Percentiles rank a stretch among this genome's conserved stretches.
phyloP scores from a whole-genome alignment of 2,113 vertebrate species.

The Gobiocypris rarus region DNA sequence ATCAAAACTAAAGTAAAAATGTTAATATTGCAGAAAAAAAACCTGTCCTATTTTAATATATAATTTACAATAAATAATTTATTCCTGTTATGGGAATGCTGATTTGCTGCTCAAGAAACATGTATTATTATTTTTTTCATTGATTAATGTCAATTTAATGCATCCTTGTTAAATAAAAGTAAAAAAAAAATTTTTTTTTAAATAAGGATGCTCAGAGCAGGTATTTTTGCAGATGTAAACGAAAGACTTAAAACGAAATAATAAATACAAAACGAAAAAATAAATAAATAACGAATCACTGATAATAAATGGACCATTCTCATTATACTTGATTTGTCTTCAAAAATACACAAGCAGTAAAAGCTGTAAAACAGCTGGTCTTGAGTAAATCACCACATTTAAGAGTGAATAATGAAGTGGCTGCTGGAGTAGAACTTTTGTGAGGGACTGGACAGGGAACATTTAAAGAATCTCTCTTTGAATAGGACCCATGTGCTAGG shows the following conservation, averaged over 20 bases:
- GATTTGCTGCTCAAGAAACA: too few relatives aligned
- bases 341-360: not conserved
- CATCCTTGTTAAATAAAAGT: too few relatives aligned
- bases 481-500: constrained; percentile 48
- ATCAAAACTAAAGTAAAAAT: not conserved
- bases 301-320: too few relatives aligned
- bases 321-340: not conserved
- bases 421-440: constrained; percentile 43
- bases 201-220: too few relatives aligned
- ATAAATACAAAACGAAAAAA: too few relatives aligned
- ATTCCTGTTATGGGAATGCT: not conserved
- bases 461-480: constrained; percentile 42
- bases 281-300: too few relatives aligned
- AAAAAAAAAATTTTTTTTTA: too few relatives aligned
- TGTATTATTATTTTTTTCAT: too few relatives aligned
- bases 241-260: too few relatives aligned
- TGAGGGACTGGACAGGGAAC: constrained; percentile 26
- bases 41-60: not conserved
- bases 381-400: constrained; percentile 3
- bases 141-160: too few relatives aligned
- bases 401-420: constrained; percentile 50
- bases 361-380: not conserved
- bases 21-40: not conserved
- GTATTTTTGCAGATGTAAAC: too few relatives aligned
- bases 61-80: too few relatives aligned